Base-by-base conservation (phyloP, 1,140 invertebrate species). In the Dufourea novaeangliae region DNA sequence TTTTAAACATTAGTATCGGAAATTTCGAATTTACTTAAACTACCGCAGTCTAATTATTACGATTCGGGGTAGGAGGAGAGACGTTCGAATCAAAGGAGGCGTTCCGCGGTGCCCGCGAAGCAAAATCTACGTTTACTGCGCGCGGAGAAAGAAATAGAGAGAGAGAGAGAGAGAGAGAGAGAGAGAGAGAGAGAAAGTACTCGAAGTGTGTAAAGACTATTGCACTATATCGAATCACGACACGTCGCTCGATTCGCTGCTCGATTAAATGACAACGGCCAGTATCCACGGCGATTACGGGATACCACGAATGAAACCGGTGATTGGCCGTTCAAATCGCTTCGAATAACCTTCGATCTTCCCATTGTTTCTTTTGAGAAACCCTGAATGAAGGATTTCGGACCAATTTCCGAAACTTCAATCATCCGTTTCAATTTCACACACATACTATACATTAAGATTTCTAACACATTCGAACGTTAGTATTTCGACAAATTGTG, bases 181-280 rank as follows among this genome's bases (percentile, higher is more conserved):
- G n/a, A 70, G 50, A 52, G 37, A 44, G 10, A 59, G 37, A 32
- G 27, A 32, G 57, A 59, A 44, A 67, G 59, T 32, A 46, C 68
- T 46, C 20, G 52, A 69, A 32, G 63, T 68, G 39, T 68, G 27
- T 76, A 57, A 27, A 44, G 64, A 69, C 64, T 76, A 76, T 76
- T 76, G 73, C 73, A 61, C 73, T 76, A 69, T 59, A 76, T 29
- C 25, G 73, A 69, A 68, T 76, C 64, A 46, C 54, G 64, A 67
- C 54, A 74, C n/a, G 1, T 41, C 12, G 46, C 20, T 73, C 61
- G 61, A 68, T 75, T 59, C 59, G 46, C 37, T 76, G 69, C n/a
- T n/a, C n/a, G n/a, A n/a, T n/a, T n/a, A n/a, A n/a, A n/a, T n/a
- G 39, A 14, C 73, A 46, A n/a, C 37, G n/a, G 27, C 22, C n/a